Percentiles rank a stretch among this genome's conserved stretches.
Conservation (phyloP, 1,140 invertebrate genomes). For the Scaptomyza hsui region DNA sequence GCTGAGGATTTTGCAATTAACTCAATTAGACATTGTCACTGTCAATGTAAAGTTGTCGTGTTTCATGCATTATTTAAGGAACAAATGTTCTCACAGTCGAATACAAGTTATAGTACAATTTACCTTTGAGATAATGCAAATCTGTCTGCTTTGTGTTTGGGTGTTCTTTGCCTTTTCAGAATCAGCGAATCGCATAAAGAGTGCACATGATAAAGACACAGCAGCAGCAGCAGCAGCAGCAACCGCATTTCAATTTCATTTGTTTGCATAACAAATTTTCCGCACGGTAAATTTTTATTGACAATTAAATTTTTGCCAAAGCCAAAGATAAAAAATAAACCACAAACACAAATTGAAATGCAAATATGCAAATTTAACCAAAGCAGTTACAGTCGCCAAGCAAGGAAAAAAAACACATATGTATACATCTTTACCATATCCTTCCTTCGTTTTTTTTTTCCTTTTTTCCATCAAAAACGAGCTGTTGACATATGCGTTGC, state of each 20-base stretch:
- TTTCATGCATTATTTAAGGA: conserved; percentile 47
- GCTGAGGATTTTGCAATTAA: conserved; percentile 41
- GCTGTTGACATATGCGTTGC: conserved; percentile 79
- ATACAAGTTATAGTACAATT: conserved; percentile 4
- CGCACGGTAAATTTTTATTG: conserved; percentile 83
- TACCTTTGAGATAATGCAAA: conserved; percentile 34
- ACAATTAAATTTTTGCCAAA: conserved; percentile 77
- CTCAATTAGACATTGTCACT: conserved; percentile 46
- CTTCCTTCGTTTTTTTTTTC: conserved; percentile 26
- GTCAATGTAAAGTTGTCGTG: conserved; percentile 28
- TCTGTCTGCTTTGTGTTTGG: conserved; percentile 12
- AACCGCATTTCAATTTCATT: conserved; percentile 70
- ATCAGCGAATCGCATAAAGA: conserved; percentile 25
- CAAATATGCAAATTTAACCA: conserved; percentile 74
- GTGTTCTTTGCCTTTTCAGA: conserved; percentile 9
- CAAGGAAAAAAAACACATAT: conserved; percentile 30
- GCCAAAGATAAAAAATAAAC: conserved; percentile 38
- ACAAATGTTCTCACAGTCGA: conserved; percentile 42
- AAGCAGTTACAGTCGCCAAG: conserved; percentile 42
- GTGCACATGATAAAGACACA: conserved; percentile 28
- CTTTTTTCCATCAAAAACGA: conserved; percentile 33
- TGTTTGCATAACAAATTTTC: conserved; percentile 84
- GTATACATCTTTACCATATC: conserved; percentile 10
- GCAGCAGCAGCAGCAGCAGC: conserved; percentile 16
- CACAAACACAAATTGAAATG: conserved; percentile 68